Conservation (phyloP, 2,797 vertebrate genomes). For the Danio choprae region DNA sequence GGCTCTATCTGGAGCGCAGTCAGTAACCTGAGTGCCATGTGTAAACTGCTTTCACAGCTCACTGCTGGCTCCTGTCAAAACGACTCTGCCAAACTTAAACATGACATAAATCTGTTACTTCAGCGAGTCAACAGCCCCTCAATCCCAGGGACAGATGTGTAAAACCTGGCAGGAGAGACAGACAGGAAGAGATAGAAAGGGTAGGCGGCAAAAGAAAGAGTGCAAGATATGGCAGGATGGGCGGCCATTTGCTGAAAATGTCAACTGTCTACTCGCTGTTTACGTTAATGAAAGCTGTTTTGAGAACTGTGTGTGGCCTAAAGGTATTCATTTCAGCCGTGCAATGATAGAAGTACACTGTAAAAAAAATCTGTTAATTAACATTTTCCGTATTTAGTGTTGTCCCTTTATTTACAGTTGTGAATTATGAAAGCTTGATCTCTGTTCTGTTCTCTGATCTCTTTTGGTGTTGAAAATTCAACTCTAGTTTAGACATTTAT, state of each 20-base stretch:
- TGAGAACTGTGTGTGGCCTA: conserved; percentile 39
- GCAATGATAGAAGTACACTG: background rate
- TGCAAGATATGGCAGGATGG: conserved; percentile 24
- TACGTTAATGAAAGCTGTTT: conserved; percentile 59
- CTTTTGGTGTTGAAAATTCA: too few species aligned
- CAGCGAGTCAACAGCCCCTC: conserved; percentile 57
- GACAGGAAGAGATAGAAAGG: conserved; percentile 47
- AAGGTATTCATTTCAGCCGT: conserved; percentile 28
- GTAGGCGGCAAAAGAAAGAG: background rate
- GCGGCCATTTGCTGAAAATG: conserved; percentile 46
- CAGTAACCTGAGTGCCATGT: background rate
- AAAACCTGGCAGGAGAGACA: conserved; percentile 25
- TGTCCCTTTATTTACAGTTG: too few species aligned
- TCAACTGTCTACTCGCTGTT: conserved; percentile 47
- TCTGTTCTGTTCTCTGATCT: too few species aligned
- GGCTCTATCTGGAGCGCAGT: background rate
- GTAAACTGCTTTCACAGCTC: conserved; percentile 23
- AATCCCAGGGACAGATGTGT: conserved; percentile 57
- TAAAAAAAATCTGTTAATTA: too few species aligned
- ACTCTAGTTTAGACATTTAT: too few species aligned
- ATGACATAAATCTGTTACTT: conserved; percentile 66
- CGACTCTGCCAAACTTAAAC: conserved; percentile 67
- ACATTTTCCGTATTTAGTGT: too few species aligned
- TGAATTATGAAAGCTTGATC: too few species aligned
- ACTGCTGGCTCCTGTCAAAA: conserved; percentile 48